Conservation (phyloP, 2,888 invertebrate species). For the Ferrisia virgata region DNA sequence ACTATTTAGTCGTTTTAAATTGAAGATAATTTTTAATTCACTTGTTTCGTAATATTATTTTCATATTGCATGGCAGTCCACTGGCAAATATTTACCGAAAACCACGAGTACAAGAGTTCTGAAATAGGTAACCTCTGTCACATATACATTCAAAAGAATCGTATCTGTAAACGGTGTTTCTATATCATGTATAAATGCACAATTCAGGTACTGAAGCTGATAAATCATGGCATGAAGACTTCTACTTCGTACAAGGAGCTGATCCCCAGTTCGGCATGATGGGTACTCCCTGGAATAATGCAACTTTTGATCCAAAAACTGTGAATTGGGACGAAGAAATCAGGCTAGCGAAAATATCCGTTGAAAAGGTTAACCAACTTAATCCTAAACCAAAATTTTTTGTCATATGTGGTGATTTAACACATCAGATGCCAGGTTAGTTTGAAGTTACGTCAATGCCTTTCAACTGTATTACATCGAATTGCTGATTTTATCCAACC, state of each 20-base stretch:
- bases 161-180: background rate
- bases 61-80: background rate
- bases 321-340: slow-evolving; percentile 55
- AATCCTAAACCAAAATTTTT: slow-evolving; percentile 55
- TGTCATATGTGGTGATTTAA: slow-evolving; percentile 57
- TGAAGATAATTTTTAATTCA: background rate
- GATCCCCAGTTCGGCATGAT: slow-evolving; percentile 56
- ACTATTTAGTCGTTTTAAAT: background rate
- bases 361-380: slow-evolving; percentile 55
- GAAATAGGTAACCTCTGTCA: slow-evolving; percentile 1
- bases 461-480: too few species aligned
- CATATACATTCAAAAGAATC: background rate
- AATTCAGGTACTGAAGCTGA: slow-evolving; percentile 48
- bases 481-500: too few species aligned
- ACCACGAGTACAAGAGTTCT: background rate
- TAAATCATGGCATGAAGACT: slow-evolving; percentile 54
- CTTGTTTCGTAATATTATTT: background rate
- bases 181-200: too few species aligned
- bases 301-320: slow-evolving; percentile 48
- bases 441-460: background rate
- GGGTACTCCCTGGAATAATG: background rate
- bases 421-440: slow-evolving; percentile 55
- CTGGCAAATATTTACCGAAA: slow-evolving; percentile 35
- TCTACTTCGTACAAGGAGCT: slow-evolving; percentile 56
- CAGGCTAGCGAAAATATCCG: slow-evolving; percentile 52